Conservation (phyloP, 1,140 invertebrate species). For the Tyrophagus putrescentiae region DNA sequence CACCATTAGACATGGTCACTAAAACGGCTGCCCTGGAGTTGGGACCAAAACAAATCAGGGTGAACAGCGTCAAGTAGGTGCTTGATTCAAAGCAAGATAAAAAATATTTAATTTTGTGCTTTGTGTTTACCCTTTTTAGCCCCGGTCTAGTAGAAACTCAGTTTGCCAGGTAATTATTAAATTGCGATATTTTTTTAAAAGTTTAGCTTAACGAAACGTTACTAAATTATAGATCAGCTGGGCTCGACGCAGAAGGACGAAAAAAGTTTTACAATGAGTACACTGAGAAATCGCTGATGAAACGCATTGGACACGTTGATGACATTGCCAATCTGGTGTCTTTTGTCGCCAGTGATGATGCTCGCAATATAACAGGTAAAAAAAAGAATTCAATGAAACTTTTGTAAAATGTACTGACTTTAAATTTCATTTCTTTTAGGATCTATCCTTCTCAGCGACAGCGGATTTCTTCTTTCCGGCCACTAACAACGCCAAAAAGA, state of each 20-base stretch:
- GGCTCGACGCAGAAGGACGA: neutral
- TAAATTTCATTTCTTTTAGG: no score
- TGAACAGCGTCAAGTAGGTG: slow-evolving; percentile 11
- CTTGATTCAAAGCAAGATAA: neutral
- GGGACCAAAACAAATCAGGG: slow-evolving; percentile 31
- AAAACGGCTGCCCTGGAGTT: slow-evolving; percentile 33
- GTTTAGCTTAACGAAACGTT: no score
- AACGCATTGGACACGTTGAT: slow-evolving; percentile 42
- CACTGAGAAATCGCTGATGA: neutral
- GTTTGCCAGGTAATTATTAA: no score
- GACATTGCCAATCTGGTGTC: slow-evolving; percentile 66
- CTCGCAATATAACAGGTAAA: slow-evolving; percentile 67
- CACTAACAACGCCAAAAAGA: no score
- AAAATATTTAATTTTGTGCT: neutral
- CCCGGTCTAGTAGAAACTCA: slow-evolving; percentile 6
- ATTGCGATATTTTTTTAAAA: no score
- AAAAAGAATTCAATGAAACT: no score
- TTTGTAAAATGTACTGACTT: no score
- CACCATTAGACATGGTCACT: slow-evolving; percentile 34
- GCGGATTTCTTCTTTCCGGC: slow-evolving; percentile 47
- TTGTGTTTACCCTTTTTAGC: neutral
- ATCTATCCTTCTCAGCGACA: slow-evolving; percentile 61
- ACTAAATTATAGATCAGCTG: no score
- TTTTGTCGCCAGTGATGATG: slow-evolving; percentile 62
- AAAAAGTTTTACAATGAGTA: no score